Evolutionary conservation across 2,888 invertebrate genomes (phyloP).

Genomic region (Sarcophaga variegata): DNA sequence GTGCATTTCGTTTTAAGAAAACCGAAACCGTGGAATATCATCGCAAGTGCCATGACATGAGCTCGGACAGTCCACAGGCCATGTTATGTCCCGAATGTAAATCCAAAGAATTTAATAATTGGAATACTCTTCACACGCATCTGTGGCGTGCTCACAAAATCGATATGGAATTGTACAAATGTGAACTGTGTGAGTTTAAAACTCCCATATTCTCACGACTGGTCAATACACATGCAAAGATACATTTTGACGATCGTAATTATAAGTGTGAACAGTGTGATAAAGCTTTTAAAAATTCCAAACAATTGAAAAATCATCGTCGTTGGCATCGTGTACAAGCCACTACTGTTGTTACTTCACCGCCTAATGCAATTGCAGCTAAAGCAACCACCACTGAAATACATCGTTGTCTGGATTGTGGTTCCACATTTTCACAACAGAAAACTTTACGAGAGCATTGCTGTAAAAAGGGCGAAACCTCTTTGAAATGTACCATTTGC

Average conservation of each 20-base stretch:
- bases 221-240: constrained; percentile 88
- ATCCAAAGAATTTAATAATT: constrained; percentile 82
- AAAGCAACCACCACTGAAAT: constrained; percentile 65
- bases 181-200: constrained; percentile 89
- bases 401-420: constrained; percentile 82
- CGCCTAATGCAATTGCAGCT: constrained; percentile 8
- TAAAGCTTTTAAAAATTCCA: constrained; percentile 90
- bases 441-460: constrained; percentile 83
- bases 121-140: constrained; percentile 89
- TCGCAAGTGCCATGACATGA: constrained; percentile 76
- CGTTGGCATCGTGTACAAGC: constrained; percentile 83
- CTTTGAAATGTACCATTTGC: constrained; percentile 83
- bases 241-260: constrained; percentile 86
- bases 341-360: constrained; percentile 59
- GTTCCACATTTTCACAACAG: constrained; percentile 78
- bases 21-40: constrained; percentile 78
- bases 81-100: constrained; percentile 87
- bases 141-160: constrained; percentile 90
- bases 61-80: constrained; percentile 71
- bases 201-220: constrained; percentile 87
- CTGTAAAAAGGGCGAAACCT: constrained; percentile 81
- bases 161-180: constrained; percentile 90
- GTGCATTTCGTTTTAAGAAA: constrained; percentile 80
- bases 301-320: constrained; percentile 90
- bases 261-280: constrained; percentile 86